Conservation (phyloP, 2,113 vertebrate genomes). For the Rhineura floridana region DNA sequence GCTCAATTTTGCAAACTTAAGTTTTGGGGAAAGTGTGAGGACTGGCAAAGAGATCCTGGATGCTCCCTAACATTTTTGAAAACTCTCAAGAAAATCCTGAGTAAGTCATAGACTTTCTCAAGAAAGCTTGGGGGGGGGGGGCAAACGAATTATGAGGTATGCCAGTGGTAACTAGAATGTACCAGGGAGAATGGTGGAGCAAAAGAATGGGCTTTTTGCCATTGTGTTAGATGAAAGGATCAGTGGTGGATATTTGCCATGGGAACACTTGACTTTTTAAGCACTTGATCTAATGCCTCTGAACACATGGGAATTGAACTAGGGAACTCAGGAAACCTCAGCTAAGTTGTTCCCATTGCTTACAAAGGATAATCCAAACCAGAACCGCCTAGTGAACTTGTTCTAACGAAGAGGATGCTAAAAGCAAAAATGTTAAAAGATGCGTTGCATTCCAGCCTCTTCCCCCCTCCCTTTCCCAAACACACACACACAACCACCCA, state of each 20-base stretch:
- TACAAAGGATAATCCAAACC: slow-evolving; percentile 68
- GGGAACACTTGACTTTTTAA: slow-evolving; percentile 72
- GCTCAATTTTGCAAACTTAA: neutral
- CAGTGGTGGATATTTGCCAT: slow-evolving; percentile 71
- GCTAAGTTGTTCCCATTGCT: slow-evolving; percentile 67
- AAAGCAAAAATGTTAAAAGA: slow-evolving; percentile 42
- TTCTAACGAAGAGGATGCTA: slow-evolving; percentile 53
- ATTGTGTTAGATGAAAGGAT: slow-evolving; percentile 71
- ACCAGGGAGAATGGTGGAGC: slow-evolving; percentile 64
- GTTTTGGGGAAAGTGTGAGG: neutral
- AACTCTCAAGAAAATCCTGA: neutral
- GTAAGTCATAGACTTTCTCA: neutral
- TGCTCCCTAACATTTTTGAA: neutral
- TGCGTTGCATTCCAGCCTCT: slow-evolving; percentile 8
- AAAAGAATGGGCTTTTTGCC: slow-evolving; percentile 70
- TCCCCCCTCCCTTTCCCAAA: too few relatives aligned
- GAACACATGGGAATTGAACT: slow-evolving; percentile 73
- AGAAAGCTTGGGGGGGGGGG: neutral
- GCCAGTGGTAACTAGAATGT: neutral
- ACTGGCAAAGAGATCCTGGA: neutral
- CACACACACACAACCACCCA: neutral
- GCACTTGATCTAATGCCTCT: slow-evolving; percentile 72
- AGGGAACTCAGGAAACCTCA: slow-evolving; percentile 72
- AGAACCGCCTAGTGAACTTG: slow-evolving; percentile 54
- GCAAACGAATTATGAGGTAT: neutral